Conservation (phyloP, 35 echinoderm and acorn worm genomes). For the Lytechinus variegatus region DNA sequence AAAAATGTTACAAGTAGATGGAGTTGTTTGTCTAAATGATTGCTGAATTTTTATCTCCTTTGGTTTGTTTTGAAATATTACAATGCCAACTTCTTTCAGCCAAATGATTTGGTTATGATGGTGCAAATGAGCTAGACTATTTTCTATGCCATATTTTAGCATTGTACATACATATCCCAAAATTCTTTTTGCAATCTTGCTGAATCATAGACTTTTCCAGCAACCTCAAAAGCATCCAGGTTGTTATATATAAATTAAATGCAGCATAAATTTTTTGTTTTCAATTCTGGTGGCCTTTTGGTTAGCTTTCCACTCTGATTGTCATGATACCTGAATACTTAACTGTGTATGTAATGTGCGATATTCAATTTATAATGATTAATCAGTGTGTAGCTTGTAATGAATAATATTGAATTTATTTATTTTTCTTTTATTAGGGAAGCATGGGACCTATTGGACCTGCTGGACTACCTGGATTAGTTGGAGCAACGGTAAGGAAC, state of each 20-base stretch:
- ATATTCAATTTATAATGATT: not conserved
- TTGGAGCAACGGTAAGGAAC: slow-evolving; percentile 60
- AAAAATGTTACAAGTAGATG: too few relatives aligned
- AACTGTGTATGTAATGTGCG: not conserved
- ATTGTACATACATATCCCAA: not conserved
- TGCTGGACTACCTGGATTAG: slow-evolving; percentile 53
- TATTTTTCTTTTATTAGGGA: slow-evolving; percentile 41
- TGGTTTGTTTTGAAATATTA: too few relatives aligned
- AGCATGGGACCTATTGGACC: slow-evolving; percentile 62
- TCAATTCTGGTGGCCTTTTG: too few relatives aligned
- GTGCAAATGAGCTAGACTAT: not conserved
- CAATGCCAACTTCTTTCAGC: not conserved
- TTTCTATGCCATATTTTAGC: not conserved
- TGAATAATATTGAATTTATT: not conserved
- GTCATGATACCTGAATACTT: not conserved
- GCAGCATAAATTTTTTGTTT: too few relatives aligned
- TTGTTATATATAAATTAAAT: not conserved
- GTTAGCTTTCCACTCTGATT: not conserved
- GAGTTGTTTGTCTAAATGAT: too few relatives aligned
- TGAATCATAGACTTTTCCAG: not conserved
- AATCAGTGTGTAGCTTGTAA: not conserved
- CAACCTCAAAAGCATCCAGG: not conserved
- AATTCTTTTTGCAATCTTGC: not conserved
- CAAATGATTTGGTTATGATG: not conserved
- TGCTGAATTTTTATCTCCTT: too few relatives aligned